Conservation (phyloP, 2,113 vertebrate species). For the Dicentrarchus labrax region DNA sequence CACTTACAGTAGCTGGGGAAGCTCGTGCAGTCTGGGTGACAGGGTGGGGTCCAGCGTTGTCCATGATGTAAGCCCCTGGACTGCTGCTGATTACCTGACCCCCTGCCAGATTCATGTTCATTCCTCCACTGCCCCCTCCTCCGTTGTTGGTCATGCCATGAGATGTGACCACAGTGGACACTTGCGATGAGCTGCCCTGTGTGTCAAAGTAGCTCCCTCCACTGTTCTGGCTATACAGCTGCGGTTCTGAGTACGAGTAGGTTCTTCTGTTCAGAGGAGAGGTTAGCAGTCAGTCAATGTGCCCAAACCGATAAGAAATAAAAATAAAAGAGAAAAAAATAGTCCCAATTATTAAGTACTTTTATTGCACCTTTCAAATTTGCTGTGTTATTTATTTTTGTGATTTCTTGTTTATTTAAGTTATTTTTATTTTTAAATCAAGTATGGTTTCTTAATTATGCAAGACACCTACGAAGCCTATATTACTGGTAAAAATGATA, state of each 20-base stretch:
- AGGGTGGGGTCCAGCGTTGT: conserved; percentile 87
- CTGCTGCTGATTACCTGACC: conserved; percentile 88
- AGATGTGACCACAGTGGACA: conserved; percentile 92
- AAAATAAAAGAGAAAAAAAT: not conserved
- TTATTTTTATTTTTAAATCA: not conserved
- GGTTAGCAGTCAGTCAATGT: not conserved
- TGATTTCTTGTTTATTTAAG: not conserved
- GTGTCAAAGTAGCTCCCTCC: conserved; percentile 94
- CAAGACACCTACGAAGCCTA: not conserved
- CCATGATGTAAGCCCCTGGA: conserved; percentile 88
- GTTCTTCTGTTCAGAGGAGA: conserved; percentile 86
- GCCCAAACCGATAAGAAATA: not conserved
- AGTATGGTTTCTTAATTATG: not conserved
- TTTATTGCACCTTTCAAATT: not conserved
- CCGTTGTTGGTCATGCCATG: conserved; percentile 96
- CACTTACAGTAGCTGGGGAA: conserved; percentile 87
- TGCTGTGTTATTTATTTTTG: too few species aligned
- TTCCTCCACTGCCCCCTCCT: conserved; percentile 88
- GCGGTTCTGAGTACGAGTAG: conserved; percentile 94
- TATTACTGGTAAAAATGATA: not conserved
- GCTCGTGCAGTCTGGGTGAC: conserved; percentile 92
- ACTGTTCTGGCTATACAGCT: conserved; percentile 94
- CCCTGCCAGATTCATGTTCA: conserved; percentile 90
- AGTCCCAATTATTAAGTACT: too few species aligned
- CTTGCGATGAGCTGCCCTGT: conserved; percentile 90